Conservation (phyloP, 2,888 invertebrate genomes). For the Hirtodrosophila alboralis region DNA sequence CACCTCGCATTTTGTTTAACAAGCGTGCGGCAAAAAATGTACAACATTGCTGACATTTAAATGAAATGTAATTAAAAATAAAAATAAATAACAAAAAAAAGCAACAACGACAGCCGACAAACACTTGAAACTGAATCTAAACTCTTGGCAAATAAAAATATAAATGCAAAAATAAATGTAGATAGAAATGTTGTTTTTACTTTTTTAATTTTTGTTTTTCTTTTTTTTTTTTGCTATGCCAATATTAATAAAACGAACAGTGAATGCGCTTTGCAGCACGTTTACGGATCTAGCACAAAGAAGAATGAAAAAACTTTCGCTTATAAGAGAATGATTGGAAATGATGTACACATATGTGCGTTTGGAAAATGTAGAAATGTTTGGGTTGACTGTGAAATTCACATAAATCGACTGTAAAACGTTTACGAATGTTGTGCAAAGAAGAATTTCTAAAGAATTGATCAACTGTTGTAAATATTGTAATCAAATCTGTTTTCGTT, state of each 20-base stretch:
- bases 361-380: too few relatives aligned
- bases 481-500: too few relatives aligned
- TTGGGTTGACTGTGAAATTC: too few relatives aligned
- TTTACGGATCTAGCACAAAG: not conserved
- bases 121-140: constrained; percentile 45
- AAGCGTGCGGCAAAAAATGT: constrained; percentile 52
- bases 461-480: too few relatives aligned
- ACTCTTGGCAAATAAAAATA: constrained; percentile 40
- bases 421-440: not conserved
- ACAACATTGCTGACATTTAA: constrained; percentile 74
- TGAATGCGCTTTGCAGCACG: constrained; percentile 20
- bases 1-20: constrained; percentile 58
- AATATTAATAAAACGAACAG: constrained; percentile 14
- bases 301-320: too few relatives aligned
- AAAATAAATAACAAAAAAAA: constrained; percentile 21
- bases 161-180: constrained; percentile 25
- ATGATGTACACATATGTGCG: too few relatives aligned
- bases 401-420: too few relatives aligned
- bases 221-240: constrained; percentile 1
- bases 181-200: constrained; percentile 26
- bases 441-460: not conserved
- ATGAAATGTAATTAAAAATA: constrained; percentile 72
- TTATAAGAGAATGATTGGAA: too few relatives aligned
- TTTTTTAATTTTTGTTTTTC: too few relatives aligned
- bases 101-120: constrained; percentile 35